These are phyloP conservation scores for Cryptoblepharus egeriae DNA, from an alignment of 2,797 vertebrate genomes.

Conservation along the genomic window DNA sequence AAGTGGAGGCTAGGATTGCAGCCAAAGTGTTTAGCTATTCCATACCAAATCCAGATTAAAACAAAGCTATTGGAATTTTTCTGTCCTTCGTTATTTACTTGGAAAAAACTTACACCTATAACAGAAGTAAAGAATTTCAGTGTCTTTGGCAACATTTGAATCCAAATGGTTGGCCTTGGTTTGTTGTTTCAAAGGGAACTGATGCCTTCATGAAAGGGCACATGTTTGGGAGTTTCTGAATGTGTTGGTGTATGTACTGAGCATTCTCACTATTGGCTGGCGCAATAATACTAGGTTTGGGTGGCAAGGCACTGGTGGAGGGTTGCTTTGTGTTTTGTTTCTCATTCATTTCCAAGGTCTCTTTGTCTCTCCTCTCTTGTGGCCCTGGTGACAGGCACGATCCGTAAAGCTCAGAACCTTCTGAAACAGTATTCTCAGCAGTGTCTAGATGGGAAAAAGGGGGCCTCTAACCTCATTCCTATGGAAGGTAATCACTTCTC, in stretches of 20 bases:
- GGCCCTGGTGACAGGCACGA: constrained; percentile 96
- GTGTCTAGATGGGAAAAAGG: constrained; percentile 99
- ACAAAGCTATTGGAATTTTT: neutral
- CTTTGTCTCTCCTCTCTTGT: constrained; percentile 80
- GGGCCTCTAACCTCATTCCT: constrained; percentile 98
- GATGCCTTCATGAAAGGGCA: neutral
- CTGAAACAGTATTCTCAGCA: constrained; percentile 99
- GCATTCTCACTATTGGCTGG: constrained; percentile 65
- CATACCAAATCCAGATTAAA: neutral
- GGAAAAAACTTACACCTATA: neutral
- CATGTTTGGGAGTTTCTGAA: constrained; percentile 6
- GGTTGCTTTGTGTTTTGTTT: constrained; percentile 76
- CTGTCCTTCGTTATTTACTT: neutral
- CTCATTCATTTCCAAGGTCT: constrained; percentile 88
- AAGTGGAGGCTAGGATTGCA: too few relatives aligned
- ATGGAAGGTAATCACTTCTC: constrained; percentile 93
- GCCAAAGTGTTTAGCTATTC: neutral
- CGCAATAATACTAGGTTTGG: constrained; percentile 42
- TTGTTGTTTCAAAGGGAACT: neutral
- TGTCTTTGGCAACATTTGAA: neutral
- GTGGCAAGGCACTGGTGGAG: constrained; percentile 76
- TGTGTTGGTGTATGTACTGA: constrained; percentile 29
- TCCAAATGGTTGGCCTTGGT: neutral
- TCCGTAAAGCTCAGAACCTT: constrained; percentile 99
- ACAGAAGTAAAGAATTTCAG: neutral